phyloP scores from a whole-genome alignment of 2,888 invertebrate genomes.

The Tachina fera region DNA sequence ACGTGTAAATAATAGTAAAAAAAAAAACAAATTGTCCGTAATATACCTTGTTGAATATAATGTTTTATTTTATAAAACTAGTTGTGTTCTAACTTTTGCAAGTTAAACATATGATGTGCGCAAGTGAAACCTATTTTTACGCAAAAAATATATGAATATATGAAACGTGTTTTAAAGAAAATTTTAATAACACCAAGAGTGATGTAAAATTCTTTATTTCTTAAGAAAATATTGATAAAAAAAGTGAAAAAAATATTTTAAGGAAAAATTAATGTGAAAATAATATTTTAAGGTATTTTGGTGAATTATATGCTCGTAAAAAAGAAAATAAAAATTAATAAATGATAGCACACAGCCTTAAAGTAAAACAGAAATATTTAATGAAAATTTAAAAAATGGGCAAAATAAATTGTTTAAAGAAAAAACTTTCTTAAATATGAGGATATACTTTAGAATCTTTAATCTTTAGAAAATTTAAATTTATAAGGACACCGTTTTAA shows the following conservation, averaged over 20 bases:
- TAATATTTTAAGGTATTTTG: background rate
- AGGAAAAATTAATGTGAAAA: background rate
- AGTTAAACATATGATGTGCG: slow-evolving; percentile 33
- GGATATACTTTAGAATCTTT: no score
- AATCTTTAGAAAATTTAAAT: no score
- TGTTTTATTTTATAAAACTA: slow-evolving; percentile 36
- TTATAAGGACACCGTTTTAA: no score
- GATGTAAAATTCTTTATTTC: background rate
- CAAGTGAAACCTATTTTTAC: background rate
- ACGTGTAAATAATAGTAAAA: background rate
- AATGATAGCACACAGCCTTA: background rate
- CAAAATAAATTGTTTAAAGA: background rate
- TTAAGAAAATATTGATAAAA: background rate
- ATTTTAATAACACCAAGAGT: slow-evolving; percentile 8
- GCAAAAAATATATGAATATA: background rate
- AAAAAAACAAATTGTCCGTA: slow-evolving; percentile 14
- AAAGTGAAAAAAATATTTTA: background rate
- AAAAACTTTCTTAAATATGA: background rate
- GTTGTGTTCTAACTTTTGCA: slow-evolving; percentile 38
- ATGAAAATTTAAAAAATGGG: background rate
- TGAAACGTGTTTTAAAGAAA: background rate
- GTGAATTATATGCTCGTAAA: background rate
- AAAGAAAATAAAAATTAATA: background rate
- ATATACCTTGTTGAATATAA: slow-evolving; percentile 37
- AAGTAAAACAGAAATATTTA: background rate